phyloP scores from a whole-genome alignment of 2,888 invertebrate species.

The Micropterix aruncella region DNA sequence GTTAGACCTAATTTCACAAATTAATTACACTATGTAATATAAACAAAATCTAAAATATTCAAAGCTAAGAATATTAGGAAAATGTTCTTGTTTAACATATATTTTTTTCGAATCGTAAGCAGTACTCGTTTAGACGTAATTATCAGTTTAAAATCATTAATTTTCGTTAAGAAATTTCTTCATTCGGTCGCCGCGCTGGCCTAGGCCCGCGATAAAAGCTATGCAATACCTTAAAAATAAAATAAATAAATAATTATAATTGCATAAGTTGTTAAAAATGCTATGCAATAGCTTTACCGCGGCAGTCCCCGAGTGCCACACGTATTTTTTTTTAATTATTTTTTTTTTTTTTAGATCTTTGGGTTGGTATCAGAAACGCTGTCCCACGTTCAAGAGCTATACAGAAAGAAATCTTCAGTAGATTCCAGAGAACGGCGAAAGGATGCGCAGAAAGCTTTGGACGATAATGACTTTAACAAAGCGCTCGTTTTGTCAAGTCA shows the following conservation, averaged over 20 bases:
- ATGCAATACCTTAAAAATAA: background rate
- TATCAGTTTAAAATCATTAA: too few species aligned
- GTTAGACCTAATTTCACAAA: too few species aligned
- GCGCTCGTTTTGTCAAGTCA: slow-evolving; percentile 54
- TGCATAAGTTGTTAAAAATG: background rate
- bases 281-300: background rate
- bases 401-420: slow-evolving; percentile 48
- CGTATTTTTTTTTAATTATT: slow-evolving; percentile 16
- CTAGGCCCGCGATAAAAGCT: too few species aligned
- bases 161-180: too few species aligned
- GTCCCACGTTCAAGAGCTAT: slow-evolving; percentile 50
- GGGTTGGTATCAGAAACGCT: slow-evolving; percentile 38
- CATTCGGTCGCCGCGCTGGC: too few species aligned
- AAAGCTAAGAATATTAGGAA: too few species aligned
- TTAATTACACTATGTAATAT: too few species aligned
- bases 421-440: slow-evolving; percentile 44
- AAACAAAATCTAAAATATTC: too few species aligned
- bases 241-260: background rate
- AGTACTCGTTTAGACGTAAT: too few species aligned
- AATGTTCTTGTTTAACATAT: too few species aligned
- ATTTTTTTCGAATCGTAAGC: too few species aligned
- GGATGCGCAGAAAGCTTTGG: slow-evolving; percentile 44
- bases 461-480: slow-evolving; percentile 36
- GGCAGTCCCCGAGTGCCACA: background rate
- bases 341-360: slow-evolving; percentile 10